Evolutionary conservation across 2,888 invertebrate species (phyloP), one percentile per base, ranked within the genome.

Genomic region (Epistrophe grossulariae): DNA sequence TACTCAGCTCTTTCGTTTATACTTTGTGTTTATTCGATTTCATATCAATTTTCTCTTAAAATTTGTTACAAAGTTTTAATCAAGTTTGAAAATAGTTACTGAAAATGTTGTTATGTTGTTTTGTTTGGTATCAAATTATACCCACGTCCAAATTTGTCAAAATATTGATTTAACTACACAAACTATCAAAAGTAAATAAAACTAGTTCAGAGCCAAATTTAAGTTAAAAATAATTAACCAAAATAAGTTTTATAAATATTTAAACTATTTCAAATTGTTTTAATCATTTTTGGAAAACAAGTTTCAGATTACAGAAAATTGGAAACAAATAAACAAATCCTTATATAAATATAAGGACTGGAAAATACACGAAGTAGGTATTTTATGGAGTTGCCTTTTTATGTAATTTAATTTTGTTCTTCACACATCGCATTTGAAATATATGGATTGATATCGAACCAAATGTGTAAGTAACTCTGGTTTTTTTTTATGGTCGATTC

Each of bases 141-240:
- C 3, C 9, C 10, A 48, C 10, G n/a, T 35, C 59, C 17, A 38
- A 59, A 17, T 59, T 19, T 38, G 17, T 38, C 35, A 35, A 57
- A 57, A 57, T 0, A 57, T 10, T 10, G 13, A 55, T 3, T 55
- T 13, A 55, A 55, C 17, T 17, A 28, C n/a, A 15, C 19, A 19
- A 11, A 7, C 17, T 35, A 17, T 11, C 4, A 5, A 4, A 0
- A 10, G 10, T 19, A 24, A 2, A n/a, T 52, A 24, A 40, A 62
- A 62, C 40, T 43, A 62, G 62, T 40, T 62, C 62, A 62, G 24
- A 62, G 62, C 40, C 43, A 62, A 62, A 62, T 43, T 62, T 43
- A 43, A 40, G 62, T 15, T 43, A 15, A 62, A 24, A 60, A 62
- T 40, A 62, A 62, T 62, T 62, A 62, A 62, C 62, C 43, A 62